Percentiles rank a stretch among this genome's conserved stretches.
Conservation (phyloP, 2,888 invertebrate species). For the Beris morrisii region DNA sequence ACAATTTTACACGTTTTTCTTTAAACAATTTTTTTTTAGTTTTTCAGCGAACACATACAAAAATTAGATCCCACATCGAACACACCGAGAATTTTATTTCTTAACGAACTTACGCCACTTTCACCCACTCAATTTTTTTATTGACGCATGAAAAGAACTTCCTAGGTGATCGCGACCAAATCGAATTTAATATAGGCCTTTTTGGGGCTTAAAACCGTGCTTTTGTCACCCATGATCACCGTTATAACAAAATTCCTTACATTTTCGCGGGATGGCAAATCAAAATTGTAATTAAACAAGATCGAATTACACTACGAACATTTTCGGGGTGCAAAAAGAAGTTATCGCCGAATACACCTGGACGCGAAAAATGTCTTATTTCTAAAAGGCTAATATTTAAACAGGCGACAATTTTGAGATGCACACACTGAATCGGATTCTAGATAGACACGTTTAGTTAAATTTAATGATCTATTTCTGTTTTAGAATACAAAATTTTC, state of each 20-base stretch:
- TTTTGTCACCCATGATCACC: background rate
- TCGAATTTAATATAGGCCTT: conserved; percentile 28
- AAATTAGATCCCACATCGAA: conserved; percentile 3
- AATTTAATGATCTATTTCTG: conserved; percentile 21
- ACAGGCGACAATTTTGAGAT: background rate
- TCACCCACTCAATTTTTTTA: conserved; percentile 33
- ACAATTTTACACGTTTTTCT: background rate
- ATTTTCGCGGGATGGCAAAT: background rate
- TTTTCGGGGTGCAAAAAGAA: background rate
- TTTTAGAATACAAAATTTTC: conserved; percentile 14
- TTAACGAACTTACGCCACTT: conserved; percentile 33
- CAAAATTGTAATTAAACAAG: background rate
- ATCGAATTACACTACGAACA: background rate
- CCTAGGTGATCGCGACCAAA: conserved; percentile 18
- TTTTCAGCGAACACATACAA: conserved; percentile 2
- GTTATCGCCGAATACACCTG: no score
- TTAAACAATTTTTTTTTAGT: background rate
- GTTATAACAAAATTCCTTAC: conserved; percentile 11
- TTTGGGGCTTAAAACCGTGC: conserved; percentile 4
- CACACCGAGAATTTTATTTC: conserved; percentile 14
- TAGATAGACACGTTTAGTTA: background rate
- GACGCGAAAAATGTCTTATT: background rate
- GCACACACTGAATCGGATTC: background rate
- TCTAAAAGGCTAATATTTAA: background rate
- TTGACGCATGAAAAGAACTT: conserved; percentile 18